A percentile compares a stretch with the other conserved stretches of the same genome.
Evolutionary conservation across 2,113 vertebrate genomes (phyloP).

Genomic region (human (Homo sapiens)): DNA sequence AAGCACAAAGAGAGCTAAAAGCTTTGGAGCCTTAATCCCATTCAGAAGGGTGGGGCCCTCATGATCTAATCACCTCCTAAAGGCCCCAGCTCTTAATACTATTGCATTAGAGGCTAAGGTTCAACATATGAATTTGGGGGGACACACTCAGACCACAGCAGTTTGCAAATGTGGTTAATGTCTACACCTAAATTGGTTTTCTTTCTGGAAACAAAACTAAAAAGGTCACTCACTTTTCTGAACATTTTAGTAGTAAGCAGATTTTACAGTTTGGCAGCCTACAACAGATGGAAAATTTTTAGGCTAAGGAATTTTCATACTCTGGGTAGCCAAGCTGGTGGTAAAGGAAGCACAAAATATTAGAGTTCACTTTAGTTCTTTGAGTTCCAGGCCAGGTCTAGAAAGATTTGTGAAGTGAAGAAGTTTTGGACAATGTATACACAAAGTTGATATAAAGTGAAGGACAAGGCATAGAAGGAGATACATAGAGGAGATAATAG

Average conservation of each 20-base stretch:
- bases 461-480: background rate
- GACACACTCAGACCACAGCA: background rate
- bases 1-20: background rate
- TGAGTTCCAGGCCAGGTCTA: slow-evolving; percentile 27
- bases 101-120: background rate
- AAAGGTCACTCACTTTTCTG: slow-evolving; percentile 47
- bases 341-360: slow-evolving; percentile 35
- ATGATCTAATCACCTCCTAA: background rate
- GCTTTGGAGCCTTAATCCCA: background rate
- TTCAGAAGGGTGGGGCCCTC: background rate
- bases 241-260: slow-evolving; percentile 54
- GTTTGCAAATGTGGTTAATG: slow-evolving; percentile 26
- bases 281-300: slow-evolving; percentile 52
- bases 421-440: slow-evolving; percentile 7
- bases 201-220: slow-evolving; percentile 41
- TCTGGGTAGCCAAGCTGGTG: slow-evolving; percentile 31
- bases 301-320: background rate
- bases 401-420: slow-evolving; percentile 20
- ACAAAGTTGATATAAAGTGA: background rate
- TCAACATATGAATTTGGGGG: background rate
- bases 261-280: slow-evolving; percentile 46
- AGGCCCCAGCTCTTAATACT: background rate
- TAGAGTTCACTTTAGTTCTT: slow-evolving; percentile 45
- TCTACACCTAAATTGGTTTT: slow-evolving; percentile 15
- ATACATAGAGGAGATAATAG: background rate